These are phyloP conservation scores for Incurvaria masculella DNA, from an alignment of 2,888 invertebrate genomes.

Conservation along the genomic window DNA sequence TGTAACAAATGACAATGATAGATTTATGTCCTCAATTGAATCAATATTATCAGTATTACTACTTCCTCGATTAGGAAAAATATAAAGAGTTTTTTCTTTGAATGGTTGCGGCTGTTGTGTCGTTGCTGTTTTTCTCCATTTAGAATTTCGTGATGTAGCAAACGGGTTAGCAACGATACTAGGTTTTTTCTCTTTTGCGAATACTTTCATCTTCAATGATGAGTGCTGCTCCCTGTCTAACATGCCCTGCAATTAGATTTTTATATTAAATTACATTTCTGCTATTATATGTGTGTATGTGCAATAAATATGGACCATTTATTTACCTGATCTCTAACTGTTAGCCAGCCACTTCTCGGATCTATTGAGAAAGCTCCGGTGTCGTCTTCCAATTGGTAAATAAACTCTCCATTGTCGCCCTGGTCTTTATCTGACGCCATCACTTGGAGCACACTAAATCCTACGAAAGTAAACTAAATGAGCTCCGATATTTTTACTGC, in stretches of 20 bases:
- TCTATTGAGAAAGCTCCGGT: constrained; percentile 79
- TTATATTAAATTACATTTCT: not conserved
- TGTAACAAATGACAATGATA: constrained; percentile 57
- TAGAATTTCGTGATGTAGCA: constrained; percentile 39
- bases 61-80: constrained; percentile 45
- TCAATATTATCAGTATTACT: constrained; percentile 41
- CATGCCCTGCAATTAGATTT: constrained; percentile 60
- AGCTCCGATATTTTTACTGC: too few species aligned
- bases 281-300: not conserved
- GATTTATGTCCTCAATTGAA: constrained; percentile 35
- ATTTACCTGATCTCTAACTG: constrained; percentile 65
- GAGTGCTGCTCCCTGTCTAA: constrained; percentile 77
- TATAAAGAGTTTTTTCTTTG: constrained; percentile 44
- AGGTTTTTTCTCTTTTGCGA: constrained; percentile 72
- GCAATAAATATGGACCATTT: not conserved
- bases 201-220: constrained; percentile 70
- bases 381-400: constrained; percentile 70
- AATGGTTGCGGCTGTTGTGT: constrained; percentile 23
- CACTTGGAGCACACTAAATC: constrained; percentile 57
- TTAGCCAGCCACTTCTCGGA: constrained; percentile 79
- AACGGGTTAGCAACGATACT: constrained; percentile 59
- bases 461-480: too few species aligned
- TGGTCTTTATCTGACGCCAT: constrained; percentile 79
- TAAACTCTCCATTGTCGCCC: constrained; percentile 82
- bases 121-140: constrained; percentile 35